These are phyloP conservation scores for Schlechtendalia chinensis DNA, from an alignment of 1,140 invertebrate genomes.

Conservation along the genomic window DNA sequence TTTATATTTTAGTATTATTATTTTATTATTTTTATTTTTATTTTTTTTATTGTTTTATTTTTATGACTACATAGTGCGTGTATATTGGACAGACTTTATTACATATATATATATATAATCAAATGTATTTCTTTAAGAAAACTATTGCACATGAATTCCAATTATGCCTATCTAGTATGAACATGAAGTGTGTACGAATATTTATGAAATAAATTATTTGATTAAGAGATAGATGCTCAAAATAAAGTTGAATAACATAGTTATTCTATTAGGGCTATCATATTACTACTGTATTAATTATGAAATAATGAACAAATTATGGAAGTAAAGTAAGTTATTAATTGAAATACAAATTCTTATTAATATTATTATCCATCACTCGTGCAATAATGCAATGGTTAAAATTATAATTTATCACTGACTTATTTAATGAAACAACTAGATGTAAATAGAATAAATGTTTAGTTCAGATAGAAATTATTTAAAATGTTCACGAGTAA, in stretches of 20 bases:
- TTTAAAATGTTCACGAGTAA: too few relatives aligned
- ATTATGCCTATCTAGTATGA: not conserved
- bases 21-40: constrained; percentile 23
- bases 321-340: too few relatives aligned
- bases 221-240: not conserved
- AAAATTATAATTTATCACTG: too few relatives aligned
- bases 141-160: not conserved
- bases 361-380: too few relatives aligned
- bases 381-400: too few relatives aligned
- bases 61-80: not conserved
- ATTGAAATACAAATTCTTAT: too few relatives aligned
- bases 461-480: too few relatives aligned
- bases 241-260: not conserved
- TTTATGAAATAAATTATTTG: not conserved
- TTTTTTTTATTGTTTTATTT: not conserved
- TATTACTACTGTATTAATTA: too few relatives aligned
- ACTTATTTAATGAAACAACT: too few relatives aligned
- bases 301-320: too few relatives aligned
- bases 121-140: not conserved
- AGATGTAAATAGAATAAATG: too few relatives aligned
- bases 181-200: not conserved
- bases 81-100: not conserved
- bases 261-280: too few relatives aligned
- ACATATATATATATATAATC: not conserved
- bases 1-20: not conserved